phyloP scores from a whole-genome alignment of 1,140 invertebrate genomes.

The Bradysia coprophila region DNA sequence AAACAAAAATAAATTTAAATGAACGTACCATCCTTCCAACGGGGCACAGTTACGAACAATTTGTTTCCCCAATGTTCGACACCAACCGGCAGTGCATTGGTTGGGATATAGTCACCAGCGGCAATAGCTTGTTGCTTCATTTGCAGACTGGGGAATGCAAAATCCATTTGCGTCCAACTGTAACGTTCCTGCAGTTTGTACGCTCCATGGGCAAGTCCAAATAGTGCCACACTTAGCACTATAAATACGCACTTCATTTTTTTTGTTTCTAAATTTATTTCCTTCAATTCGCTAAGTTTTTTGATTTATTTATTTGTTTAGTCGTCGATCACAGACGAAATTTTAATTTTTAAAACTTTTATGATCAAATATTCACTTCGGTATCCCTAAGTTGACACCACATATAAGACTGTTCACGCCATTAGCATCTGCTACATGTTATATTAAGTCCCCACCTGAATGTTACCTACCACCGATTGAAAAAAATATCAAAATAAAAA shows the following conservation, averaged over 20 bases:
- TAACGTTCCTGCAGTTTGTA: conserved; percentile 45
- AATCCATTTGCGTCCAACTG: conserved; percentile 56
- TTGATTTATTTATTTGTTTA: neutral
- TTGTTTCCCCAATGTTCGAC: conserved; percentile 60
- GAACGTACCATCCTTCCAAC: conserved; percentile 44
- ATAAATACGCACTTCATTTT: conserved; percentile 15
- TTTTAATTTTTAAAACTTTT: neutral
- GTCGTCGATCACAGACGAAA: neutral
- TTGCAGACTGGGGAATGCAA: conserved; percentile 39
- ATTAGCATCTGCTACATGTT: neutral
- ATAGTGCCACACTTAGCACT: conserved; percentile 12
- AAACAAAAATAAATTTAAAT: neutral
- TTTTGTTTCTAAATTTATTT: conserved; percentile 1
- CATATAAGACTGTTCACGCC: neutral
- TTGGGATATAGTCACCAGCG: conserved; percentile 41
- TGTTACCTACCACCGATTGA: too few species aligned
- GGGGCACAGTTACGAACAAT: conserved; percentile 55
- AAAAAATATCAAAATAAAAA: too few species aligned
- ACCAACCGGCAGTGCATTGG: conserved; percentile 58
- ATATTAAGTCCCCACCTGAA: neutral
- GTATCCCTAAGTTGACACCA: neutral
- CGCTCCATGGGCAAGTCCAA: conserved; percentile 19
- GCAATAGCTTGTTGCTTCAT: conserved; percentile 38
- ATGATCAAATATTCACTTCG: neutral
- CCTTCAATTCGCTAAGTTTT: neutral